Percentiles rank a stretch among this genome's conserved stretches.
These are phyloP conservation scores for Parnassius smintheus DNA, from an alignment of 2,888 invertebrate genomes.

Conservation along the genomic window DNA sequence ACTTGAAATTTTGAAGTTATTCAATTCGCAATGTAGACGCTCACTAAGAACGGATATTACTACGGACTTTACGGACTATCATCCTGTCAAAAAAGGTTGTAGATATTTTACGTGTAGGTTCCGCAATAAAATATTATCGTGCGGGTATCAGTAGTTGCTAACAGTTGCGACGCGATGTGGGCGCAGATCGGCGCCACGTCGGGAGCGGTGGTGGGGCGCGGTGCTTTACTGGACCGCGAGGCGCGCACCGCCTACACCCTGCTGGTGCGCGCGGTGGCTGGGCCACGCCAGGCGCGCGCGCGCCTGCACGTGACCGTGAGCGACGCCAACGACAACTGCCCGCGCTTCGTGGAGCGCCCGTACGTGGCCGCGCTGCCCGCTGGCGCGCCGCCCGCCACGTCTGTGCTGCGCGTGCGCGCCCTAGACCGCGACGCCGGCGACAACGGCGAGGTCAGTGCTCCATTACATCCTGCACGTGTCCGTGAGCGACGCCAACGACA, in stretches of 20 bases:
- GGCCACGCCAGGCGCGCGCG: slow-evolving; percentile 89
- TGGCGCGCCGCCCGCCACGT: slow-evolving; percentile 90
- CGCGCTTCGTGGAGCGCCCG: slow-evolving; percentile 95
- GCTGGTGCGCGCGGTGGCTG: slow-evolving; percentile 86
- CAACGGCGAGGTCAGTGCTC: slow-evolving; percentile 86
- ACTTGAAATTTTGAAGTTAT: no score
- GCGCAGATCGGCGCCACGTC: slow-evolving; percentile 88
- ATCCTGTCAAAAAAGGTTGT: no score
- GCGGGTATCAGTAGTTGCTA: no score
- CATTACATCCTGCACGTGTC: slow-evolving; percentile 84
- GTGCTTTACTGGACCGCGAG: slow-evolving; percentile 93
- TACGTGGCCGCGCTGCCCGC: slow-evolving; percentile 95
- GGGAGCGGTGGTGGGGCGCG: slow-evolving; percentile 93
- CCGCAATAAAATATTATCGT: no score
- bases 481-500: slow-evolving; percentile 96
- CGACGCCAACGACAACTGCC: slow-evolving; percentile 97
- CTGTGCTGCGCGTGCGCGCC: slow-evolving; percentile 92
- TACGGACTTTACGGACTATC: no score
- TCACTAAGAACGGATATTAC: no score
- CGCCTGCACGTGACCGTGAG: slow-evolving; percentile 90
- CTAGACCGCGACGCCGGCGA: slow-evolving; percentile 94
- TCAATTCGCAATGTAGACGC: no score
- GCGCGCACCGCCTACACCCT: slow-evolving; percentile 88
- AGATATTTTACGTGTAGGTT: no score
- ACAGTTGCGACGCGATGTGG: neutral